Percentiles rank a stretch among this genome's conserved stretches.
phyloP scores from a whole-genome alignment of 2,113 vertebrate genomes.

The Hyaena hyaena region DNA sequence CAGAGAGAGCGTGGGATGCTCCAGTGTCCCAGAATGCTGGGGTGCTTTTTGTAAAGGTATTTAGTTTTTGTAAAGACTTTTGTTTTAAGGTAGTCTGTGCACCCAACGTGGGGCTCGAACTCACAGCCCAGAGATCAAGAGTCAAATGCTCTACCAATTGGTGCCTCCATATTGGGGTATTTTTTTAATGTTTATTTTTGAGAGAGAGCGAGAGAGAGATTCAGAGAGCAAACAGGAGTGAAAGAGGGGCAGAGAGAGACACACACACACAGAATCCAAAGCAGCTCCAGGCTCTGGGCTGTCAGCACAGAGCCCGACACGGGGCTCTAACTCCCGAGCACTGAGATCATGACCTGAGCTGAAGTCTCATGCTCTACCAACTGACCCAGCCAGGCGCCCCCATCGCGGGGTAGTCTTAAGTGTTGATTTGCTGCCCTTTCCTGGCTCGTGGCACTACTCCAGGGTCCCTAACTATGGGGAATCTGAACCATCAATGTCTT shows the following conservation, averaged over 20 bases:
- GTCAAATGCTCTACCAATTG: background rate
- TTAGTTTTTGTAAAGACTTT: background rate
- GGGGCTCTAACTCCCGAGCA: background rate
- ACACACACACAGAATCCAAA: background rate
- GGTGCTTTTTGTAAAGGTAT: background rate
- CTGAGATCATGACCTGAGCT: background rate
- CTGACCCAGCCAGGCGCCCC: background rate
- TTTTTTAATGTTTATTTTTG: background rate
- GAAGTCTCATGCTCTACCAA: background rate
- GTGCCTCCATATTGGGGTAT: background rate
- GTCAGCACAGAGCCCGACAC: background rate
- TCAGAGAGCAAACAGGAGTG: background rate
- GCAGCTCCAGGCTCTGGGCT: background rate
- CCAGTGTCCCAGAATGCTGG: background rate
- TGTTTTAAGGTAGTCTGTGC: background rate
- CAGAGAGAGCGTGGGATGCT: accelerated
- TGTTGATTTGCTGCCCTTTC: accelerated
- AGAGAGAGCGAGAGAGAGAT: background rate
- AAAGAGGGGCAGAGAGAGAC: background rate
- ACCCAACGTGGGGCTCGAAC: background rate
- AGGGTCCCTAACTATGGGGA: background rate
- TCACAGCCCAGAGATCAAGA: background rate
- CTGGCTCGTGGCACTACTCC: background rate
- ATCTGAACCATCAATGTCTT: background rate
- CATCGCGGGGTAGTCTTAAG: no score